phyloP scores from a whole-genome alignment of 2,797 vertebrate genomes.

The Onychomys arenicola region DNA sequence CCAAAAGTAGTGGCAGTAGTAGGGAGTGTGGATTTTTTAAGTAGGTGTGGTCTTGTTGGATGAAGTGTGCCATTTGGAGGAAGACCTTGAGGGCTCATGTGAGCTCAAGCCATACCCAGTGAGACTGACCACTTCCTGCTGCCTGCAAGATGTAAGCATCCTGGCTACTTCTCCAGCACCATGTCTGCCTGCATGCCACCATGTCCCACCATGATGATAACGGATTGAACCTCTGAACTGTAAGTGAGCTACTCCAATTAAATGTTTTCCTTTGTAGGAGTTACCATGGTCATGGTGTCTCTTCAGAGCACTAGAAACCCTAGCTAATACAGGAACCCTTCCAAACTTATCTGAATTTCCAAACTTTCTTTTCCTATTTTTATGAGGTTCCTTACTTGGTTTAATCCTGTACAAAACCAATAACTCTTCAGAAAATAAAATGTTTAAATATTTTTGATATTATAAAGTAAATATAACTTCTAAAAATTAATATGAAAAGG shows the following conservation, averaged over 20 bases:
- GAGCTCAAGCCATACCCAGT: background rate
- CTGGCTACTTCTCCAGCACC: background rate
- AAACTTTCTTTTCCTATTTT: background rate
- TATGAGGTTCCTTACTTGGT: background rate
- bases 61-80: background rate
- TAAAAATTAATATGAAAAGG: background rate
- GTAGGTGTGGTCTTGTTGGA: background rate
- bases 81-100: background rate
- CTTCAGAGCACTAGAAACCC: background rate
- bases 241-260: background rate
- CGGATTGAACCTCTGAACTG: background rate
- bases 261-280: background rate
- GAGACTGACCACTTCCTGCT: background rate
- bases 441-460: background rate
- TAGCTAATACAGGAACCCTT: background rate
- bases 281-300: background rate
- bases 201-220: background rate
- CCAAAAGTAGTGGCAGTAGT: background rate
- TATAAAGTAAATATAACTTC: background rate
- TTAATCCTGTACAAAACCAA: background rate
- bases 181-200: background rate
- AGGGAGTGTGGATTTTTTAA: background rate
- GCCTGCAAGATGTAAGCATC: background rate
- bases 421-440: constrained; percentile 28
- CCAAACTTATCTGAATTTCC: background rate